Evolutionary conservation across 2,113 vertebrate species (phyloP), one percentile per base, ranked within the genome.

Genomic region (Sterrhoptilus dennistouni): DNA sequence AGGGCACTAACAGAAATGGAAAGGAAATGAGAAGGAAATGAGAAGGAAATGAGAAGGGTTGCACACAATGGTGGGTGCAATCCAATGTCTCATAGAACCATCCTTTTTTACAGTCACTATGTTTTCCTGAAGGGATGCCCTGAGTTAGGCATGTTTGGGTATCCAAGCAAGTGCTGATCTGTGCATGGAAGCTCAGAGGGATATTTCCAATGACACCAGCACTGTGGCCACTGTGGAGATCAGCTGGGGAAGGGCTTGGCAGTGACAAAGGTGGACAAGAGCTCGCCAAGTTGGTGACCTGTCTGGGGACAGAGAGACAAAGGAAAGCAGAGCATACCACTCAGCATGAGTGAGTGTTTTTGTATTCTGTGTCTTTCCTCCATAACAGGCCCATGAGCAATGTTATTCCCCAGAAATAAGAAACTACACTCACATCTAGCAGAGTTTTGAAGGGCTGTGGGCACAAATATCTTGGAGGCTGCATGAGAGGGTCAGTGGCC

Each of bases 41-140:
- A 50, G 40, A 33, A 56, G 47, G 42, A 63, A 22, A 17, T 8
- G 8, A 24, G 25, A 20, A 24, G 31, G 25, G 12, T 27, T 76
- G 44, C 52, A 17, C 42, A 65, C 31, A 42, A 0, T 6, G 4
- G 5, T 72, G 38, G 11, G 14, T 38, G 24, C 44, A 54, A 5
- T 12, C 38, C 25, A 17, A 0, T 1, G 23, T 36, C 27, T 29
- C 17, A 3, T 1, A 22, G 45, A 70, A 21, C 18, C 13, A 8
- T 3, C 18, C 0, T 0, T 1, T 38, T 33, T 29, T 20, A 19
- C 1, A 11, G 8, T 25, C 35, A 12, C 16, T 9, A 1, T 3
- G 4, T 27, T 42, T 65, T 15, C 36, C 11, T 1, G 2, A 24
- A 31, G 63, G 36, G 31, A 6, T 60, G 44, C 20, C 29, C 40